phyloP scores from a whole-genome alignment of 1,140 invertebrate species.

The Zaprionus tsacasi region DNA sequence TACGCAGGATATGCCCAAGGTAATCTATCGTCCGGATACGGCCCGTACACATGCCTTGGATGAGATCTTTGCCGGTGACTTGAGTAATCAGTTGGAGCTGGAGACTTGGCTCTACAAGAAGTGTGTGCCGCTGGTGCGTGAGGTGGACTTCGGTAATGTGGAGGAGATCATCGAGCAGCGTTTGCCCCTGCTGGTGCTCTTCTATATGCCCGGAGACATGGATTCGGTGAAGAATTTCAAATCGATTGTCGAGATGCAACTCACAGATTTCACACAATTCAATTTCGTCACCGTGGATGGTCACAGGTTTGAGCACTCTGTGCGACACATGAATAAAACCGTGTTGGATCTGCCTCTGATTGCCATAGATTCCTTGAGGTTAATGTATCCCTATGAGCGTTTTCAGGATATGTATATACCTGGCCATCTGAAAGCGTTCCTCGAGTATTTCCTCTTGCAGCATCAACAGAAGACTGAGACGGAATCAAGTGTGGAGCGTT shows the following conservation, averaged over 20 bases:
- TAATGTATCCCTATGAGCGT: constrained; percentile 39
- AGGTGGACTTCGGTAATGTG: constrained; percentile 55
- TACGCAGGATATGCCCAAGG: constrained; percentile 26
- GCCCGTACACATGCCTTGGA: constrained; percentile 37
- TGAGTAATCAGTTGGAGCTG: not conserved
- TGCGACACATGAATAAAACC: constrained; percentile 43
- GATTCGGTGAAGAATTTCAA: constrained; percentile 51
- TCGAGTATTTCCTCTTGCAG: constrained; percentile 28
- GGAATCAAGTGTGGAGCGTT: not conserved
- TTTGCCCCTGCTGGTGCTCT: constrained; percentile 52
- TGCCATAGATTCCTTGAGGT: constrained; percentile 61
- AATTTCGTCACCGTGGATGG: constrained; percentile 58
- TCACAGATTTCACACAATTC: constrained; percentile 27
- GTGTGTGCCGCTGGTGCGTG: constrained; percentile 54
- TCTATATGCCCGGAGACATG: constrained; percentile 42
- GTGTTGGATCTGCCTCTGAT: constrained; percentile 48
- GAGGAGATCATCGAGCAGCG: constrained; percentile 64
- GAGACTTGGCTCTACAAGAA: constrained; percentile 43
- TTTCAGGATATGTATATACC: constrained; percentile 52
- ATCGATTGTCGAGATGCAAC: constrained; percentile 51
- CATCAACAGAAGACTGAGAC: not conserved
- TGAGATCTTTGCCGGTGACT: constrained; percentile 18
- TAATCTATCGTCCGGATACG: constrained; percentile 54
- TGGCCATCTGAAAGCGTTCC: constrained; percentile 41
- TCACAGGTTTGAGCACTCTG: constrained; percentile 45